A percentile compares a stretch with the other conserved stretches of the same genome.
Conservation (phyloP, 2,888 invertebrate genomes). For the Ennomos quercinarius region DNA sequence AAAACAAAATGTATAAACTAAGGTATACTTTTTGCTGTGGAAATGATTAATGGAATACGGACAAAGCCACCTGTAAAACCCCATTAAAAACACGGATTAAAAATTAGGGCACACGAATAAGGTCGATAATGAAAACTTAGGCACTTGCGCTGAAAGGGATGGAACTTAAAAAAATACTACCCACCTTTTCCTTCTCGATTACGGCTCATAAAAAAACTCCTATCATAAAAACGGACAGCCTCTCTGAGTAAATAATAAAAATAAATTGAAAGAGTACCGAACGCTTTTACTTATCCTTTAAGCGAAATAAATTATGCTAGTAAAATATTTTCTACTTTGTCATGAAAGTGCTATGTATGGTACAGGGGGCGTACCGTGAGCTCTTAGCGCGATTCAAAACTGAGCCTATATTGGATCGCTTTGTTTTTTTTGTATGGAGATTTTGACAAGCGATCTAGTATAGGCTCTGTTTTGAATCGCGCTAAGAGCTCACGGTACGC, state of each 20-base stretch:
- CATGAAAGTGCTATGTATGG: not conserved
- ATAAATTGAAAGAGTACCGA: conserved; percentile 27
- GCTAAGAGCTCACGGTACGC: no score
- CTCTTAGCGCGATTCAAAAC: no score
- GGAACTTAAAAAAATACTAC: conserved; percentile 6
- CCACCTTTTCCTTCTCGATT: conserved; percentile 20
- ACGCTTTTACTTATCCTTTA: conserved; percentile 17
- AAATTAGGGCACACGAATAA: not conserved
- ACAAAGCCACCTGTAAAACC: no score
- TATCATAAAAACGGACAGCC: conserved; percentile 30
- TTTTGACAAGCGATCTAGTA: no score
- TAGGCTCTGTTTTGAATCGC: no score
- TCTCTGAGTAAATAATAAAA: conserved; percentile 30
- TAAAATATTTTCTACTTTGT: conserved; percentile 14
- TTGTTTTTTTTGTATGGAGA: no score
- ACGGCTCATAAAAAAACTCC: conserved; percentile 25
- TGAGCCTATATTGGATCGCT: no score
- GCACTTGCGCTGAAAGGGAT: conserved; percentile 16
- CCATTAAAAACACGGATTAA: no score
- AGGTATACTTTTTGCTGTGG: no score
- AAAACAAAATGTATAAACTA: no score
- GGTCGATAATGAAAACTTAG: conserved; percentile 11
- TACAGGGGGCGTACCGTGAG: no score
- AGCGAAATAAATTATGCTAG: conserved; percentile 21
- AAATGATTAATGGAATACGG: no score